phyloP scores from a whole-genome alignment of 2,888 invertebrate genomes.

The Ochropleura leucogaster region DNA sequence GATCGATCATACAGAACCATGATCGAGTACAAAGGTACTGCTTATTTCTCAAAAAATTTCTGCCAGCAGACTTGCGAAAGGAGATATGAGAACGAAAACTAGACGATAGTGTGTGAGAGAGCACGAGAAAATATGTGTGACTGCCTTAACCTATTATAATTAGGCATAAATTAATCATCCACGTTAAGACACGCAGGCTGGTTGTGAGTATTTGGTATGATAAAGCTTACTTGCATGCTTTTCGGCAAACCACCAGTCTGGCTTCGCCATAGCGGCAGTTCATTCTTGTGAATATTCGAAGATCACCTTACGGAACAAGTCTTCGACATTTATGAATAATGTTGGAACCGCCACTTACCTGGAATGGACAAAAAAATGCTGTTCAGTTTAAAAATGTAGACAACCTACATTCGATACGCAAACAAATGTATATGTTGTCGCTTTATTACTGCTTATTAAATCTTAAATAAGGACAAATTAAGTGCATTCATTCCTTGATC shows the following conservation, averaged over 20 bases:
- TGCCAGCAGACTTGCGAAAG: no score
- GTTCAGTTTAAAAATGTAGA: neutral
- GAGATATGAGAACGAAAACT: no score
- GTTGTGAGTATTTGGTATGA: no score
- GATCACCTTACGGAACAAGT: neutral
- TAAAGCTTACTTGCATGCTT: neutral
- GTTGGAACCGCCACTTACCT: slow-evolving; percentile 24
- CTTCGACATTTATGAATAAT: neutral
- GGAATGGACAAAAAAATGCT: slow-evolving; percentile 13
- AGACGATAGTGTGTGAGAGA: no score
- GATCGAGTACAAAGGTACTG: no score
- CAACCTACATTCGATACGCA: neutral
- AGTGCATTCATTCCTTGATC: neutral
- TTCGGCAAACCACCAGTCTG: neutral
- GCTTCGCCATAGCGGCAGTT: no score
- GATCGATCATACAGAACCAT: no score
- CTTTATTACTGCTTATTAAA: neutral
- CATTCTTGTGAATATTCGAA: neutral
- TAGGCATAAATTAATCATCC: no score
- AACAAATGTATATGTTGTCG: slow-evolving; percentile 1
- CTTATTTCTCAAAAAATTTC: no score
- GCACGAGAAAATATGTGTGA: no score
- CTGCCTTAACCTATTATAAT: no score
- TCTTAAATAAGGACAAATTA: neutral
- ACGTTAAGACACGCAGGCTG: no score